Evolutionary conservation across 1,140 invertebrate genomes (phyloP).

Genomic region (Coptotermes formosanus): DNA sequence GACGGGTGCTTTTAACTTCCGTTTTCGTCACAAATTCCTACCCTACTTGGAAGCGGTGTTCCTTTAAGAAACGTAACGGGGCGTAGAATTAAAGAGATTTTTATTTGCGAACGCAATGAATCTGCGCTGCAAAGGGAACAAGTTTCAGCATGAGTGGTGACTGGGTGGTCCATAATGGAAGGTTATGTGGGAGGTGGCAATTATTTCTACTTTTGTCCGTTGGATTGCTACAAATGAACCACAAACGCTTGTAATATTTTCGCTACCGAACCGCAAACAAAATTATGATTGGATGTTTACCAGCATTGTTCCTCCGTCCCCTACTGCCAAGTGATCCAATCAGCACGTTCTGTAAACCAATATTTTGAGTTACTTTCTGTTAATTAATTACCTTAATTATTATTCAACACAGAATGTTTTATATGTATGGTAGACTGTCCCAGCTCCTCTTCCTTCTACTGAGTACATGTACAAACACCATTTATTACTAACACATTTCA

Average conservation of each 20-base stretch:
- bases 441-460: not conserved
- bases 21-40: too few species aligned
- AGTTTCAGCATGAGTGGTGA: too few species aligned
- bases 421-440: not conserved
- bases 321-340: not conserved
- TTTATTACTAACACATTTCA: not conserved
- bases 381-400: not conserved
- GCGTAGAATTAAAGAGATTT: too few species aligned
- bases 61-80: too few species aligned
- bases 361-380: not conserved
- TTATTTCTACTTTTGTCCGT: not conserved
- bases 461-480: not conserved
- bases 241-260: not conserved
- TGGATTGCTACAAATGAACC: not conserved
- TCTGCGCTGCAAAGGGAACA: too few species aligned
- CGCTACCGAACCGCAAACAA: not conserved
- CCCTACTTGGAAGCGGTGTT: too few species aligned
- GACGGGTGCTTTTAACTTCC: too few species aligned
- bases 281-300: not conserved
- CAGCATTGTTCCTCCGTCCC: not conserved
- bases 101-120: too few species aligned
- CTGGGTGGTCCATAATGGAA: not conserved
- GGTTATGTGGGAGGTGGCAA: not conserved
- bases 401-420: not conserved
- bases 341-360: not conserved